Conservation (phyloP, 2,797 vertebrate genomes). For the Galagoides demidoff region DNA sequence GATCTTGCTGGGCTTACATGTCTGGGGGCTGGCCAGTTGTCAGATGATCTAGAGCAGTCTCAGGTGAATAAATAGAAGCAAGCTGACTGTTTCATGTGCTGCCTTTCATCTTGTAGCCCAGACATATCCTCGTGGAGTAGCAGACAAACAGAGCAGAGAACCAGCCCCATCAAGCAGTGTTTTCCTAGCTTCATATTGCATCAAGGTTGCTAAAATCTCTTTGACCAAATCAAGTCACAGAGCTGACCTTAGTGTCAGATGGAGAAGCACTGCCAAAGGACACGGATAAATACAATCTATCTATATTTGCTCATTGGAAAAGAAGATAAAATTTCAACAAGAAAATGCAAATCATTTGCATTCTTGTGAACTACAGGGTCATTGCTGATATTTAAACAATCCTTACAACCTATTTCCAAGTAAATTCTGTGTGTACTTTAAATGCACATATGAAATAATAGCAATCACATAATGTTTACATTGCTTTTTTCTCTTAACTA, state of each 20-base stretch:
- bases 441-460: constrained; percentile 1
- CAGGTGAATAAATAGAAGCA: neutral
- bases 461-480: neutral
- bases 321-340: neutral
- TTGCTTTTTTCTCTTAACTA: constrained; percentile 7
- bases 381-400: neutral
- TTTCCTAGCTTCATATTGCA: neutral
- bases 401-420: neutral
- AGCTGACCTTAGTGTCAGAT: neutral
- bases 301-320: neutral
- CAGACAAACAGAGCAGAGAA: neutral
- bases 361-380: neutral
- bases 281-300: neutral
- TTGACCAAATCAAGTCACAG: neutral
- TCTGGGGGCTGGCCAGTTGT: neutral
- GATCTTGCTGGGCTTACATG: neutral
- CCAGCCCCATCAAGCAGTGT: neutral
- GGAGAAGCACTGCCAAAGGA: neutral
- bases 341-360: neutral
- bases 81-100: neutral
- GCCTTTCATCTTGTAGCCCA: neutral
- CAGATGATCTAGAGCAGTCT: neutral
- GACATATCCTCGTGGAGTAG: neutral
- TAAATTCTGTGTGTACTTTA: neutral
- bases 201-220: neutral